Percentiles rank a stretch among this genome's conserved stretches.
phyloP scores from a whole-genome alignment of 1,140 invertebrate genomes.

The Tetragnatha versicolor region DNA sequence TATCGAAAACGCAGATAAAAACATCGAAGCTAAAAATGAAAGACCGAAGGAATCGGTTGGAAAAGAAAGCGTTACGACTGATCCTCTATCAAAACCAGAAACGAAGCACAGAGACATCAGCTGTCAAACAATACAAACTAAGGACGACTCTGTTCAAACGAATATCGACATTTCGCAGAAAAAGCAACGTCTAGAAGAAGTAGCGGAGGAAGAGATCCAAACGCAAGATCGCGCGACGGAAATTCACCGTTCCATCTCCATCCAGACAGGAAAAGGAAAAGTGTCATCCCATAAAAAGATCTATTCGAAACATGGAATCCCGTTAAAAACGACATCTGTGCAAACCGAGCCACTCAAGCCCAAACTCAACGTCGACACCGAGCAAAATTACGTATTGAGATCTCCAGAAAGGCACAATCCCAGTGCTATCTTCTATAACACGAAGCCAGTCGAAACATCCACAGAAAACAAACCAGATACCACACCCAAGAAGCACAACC shows the following conservation, averaged over 20 bases:
- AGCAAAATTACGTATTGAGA: not conserved
- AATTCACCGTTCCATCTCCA: constrained; percentile 24
- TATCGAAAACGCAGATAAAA: no score
- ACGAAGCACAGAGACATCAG: not conserved
- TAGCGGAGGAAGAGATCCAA: not conserved
- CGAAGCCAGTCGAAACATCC: not conserved
- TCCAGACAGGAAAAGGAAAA: constrained; percentile 11
- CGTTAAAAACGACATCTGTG: constrained; percentile 1
- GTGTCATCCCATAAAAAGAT: not conserved
- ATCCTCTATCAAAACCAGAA: no score
- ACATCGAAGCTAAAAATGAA: no score
- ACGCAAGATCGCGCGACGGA: not conserved
- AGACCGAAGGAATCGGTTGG: no score
- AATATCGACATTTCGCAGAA: no score
- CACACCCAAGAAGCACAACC: constrained; percentile 1
- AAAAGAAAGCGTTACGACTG: no score
- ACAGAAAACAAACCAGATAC: not conserved
- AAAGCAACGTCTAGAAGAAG: no score
- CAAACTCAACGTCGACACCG: not conserved
- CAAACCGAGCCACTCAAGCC: not conserved
- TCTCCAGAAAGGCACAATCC: constrained; percentile 45
- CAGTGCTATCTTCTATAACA: constrained; percentile 27
- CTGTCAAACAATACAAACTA: not conserved
- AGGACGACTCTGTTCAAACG: not conserved
- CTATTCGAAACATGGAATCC: not conserved